These are phyloP conservation scores for rabbit (Oryctolagus cuniculus) DNA, from an alignment of 2,113 vertebrate species.

Conservation along the genomic window mOryCun1.1 NC_091436.1:82689001-82689500, in stretches of 20 bases:
- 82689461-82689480: no score
- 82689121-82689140: conserved; percentile 3
- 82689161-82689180: conserved; percentile 85
- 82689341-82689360: background rate
- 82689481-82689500: no score
- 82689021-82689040: conserved; percentile 60
- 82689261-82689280: background rate
- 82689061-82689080: background rate
- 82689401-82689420: no score
- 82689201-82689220: conserved; percentile 94
- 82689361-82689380: background rate
- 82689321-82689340: conserved; percentile 17
- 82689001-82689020: background rate
- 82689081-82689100: background rate
- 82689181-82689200: conserved; percentile 97
- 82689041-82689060: conserved; percentile 57
- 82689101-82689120: conserved; percentile 29
- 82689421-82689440: no score
- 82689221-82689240: conserved; percentile 88
- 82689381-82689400: background rate
- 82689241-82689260: conserved; percentile 68
- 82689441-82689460: no score
- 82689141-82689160: conserved; percentile 47
- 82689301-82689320: background rate
- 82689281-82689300: background rate